phyloP scores from a whole-genome alignment of 2,888 invertebrate genomes.

The Acrobasis consociella region DNA sequence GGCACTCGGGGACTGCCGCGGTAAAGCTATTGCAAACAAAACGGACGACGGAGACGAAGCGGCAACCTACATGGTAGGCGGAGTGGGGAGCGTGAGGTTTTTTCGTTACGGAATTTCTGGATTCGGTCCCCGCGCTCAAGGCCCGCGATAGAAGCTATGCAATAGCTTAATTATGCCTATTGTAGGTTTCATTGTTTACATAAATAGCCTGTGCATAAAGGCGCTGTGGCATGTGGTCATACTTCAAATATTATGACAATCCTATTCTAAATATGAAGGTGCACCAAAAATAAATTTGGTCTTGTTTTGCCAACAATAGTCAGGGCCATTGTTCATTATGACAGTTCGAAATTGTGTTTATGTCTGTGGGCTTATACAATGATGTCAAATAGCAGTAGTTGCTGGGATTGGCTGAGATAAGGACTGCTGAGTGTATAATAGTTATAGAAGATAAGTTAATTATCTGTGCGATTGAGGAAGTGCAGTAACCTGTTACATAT shows the following conservation, averaged over 20 bases:
- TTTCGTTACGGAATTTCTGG: too few species aligned
- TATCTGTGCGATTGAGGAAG: background rate
- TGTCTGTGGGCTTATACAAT: background rate
- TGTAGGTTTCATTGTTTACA: background rate
- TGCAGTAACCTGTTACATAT: too few species aligned
- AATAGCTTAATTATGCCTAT: too few species aligned
- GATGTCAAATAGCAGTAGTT: background rate
- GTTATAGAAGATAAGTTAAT: background rate
- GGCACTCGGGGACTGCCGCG: too few species aligned
- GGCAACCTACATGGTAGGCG: too few species aligned
- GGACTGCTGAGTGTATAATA: background rate
- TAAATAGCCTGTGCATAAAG: background rate
- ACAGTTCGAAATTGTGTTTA: background rate
- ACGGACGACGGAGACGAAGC: too few species aligned
- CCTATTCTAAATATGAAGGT: slow-evolving; percentile 22
- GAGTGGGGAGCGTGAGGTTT: too few species aligned
- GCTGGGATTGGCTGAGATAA: background rate
- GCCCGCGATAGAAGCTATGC: too few species aligned
- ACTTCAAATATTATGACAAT: slow-evolving; percentile 8
- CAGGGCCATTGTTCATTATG: slow-evolving; percentile 46
- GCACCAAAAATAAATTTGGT: slow-evolving; percentile 33
- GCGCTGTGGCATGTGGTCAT: background rate
- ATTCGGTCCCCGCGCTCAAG: too few species aligned
- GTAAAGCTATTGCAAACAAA: too few species aligned
- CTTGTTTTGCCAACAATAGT: slow-evolving; percentile 42